A percentile compares a stretch with the other conserved stretches of the same genome.
phyloP scores from a whole-genome alignment of 2,888 invertebrate species.

The Cerastoderma edule region DNA sequence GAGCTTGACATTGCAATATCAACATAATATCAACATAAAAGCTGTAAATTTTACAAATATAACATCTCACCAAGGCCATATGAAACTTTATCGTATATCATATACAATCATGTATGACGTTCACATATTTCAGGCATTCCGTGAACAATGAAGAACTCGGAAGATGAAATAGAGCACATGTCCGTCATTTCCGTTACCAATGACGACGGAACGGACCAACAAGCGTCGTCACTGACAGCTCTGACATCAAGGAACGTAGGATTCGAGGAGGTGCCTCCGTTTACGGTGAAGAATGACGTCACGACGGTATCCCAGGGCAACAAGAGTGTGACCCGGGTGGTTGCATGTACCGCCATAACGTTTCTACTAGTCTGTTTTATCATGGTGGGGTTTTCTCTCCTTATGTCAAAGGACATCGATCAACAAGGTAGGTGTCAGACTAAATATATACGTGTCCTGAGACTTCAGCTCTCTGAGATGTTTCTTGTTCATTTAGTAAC shows the following conservation, averaged over 20 bases:
- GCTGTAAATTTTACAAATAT: too few species aligned
- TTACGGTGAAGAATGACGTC: too few species aligned
- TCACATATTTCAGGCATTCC: neutral
- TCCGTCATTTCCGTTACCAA: neutral
- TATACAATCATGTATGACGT: too few species aligned
- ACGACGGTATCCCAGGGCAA: too few species aligned
- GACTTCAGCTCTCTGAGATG: too few species aligned
- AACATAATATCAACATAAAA: too few species aligned
- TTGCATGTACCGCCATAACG: conserved; percentile 42
- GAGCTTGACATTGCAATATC: too few species aligned
- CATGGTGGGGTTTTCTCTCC: conserved; percentile 52
- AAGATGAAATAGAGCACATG: conserved; percentile 14
- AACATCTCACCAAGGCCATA: too few species aligned
- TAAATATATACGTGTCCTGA: too few species aligned
- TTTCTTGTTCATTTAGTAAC: too few species aligned
- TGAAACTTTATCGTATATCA: too few species aligned
- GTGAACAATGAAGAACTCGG: neutral
- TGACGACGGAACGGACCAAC: neutral
- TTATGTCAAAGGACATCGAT: conserved; percentile 58
- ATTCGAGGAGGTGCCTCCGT: neutral
- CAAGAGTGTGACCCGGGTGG: conserved; percentile 40
- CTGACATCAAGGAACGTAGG: conserved; percentile 2
- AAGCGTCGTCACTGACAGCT: conserved; percentile 19
- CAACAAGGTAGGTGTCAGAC: conserved; percentile 46
- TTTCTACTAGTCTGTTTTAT: conserved; percentile 49